A percentile compares a stretch with the other conserved stretches of the same genome.
Conservation (phyloP, 2,888 invertebrate species). For the Drosophila nigricruria region DNA sequence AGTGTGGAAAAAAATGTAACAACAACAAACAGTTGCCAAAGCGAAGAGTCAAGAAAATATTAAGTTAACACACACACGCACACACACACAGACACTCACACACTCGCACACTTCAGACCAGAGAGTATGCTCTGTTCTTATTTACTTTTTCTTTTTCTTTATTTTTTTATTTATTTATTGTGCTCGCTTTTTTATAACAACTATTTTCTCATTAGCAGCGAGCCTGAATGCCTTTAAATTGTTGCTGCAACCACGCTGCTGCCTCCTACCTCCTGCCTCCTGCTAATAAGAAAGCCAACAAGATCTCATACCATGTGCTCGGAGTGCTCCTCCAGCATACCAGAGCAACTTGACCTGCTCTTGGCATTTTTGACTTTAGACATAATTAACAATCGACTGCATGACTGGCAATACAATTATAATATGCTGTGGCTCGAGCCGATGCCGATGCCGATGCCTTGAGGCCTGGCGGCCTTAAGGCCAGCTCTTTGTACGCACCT, state of each 20-base stretch:
- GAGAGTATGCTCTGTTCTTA: slow-evolving; percentile 44
- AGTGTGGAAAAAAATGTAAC: slow-evolving; percentile 40
- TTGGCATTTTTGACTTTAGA: slow-evolving; percentile 1
- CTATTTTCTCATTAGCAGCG: slow-evolving; percentile 40
- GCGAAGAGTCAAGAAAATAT: slow-evolving; percentile 64
- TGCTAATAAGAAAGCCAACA: slow-evolving; percentile 7
- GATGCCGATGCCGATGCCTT: background rate
- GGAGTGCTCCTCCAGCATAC: background rate
- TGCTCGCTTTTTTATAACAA: slow-evolving; percentile 10
- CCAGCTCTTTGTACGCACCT: background rate
- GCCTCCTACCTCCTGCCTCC: background rate
- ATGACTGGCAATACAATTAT: slow-evolving; percentile 3
- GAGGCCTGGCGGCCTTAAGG: background rate
- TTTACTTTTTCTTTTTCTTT: background rate
- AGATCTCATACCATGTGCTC: background rate
- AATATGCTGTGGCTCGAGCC: background rate
- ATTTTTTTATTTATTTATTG: background rate
- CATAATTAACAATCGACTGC: slow-evolving; percentile 11
- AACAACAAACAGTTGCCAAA: slow-evolving; percentile 44
- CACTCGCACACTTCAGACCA: slow-evolving; percentile 9
- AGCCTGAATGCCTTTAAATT: slow-evolving; percentile 3
- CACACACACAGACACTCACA: background rate
- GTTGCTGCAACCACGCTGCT: background rate
- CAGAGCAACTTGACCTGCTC: slow-evolving; percentile 1
- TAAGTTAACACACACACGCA: slow-evolving; percentile 57